Percentiles rank a stretch among this genome's conserved stretches.
phyloP scores from a whole-genome alignment of 2,888 invertebrate genomes.

The Drosophila basisetae region DNA sequence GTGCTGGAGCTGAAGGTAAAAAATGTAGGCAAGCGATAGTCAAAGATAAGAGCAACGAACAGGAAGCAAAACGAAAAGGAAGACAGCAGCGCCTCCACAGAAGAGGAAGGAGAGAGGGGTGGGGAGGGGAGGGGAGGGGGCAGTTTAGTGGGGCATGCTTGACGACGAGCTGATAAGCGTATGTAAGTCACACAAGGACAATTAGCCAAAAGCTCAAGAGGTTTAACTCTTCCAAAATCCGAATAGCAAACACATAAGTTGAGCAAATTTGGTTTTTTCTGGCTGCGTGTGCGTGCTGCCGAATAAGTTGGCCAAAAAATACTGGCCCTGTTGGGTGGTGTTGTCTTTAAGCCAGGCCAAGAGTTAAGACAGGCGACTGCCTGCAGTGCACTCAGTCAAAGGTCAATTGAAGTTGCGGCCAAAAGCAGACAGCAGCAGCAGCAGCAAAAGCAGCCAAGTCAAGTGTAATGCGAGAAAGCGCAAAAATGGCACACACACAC shows the following conservation, averaged over 20 bases:
- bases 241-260: slow-evolving; percentile 36
- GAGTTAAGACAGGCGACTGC: slow-evolving; percentile 1
- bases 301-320: slow-evolving; percentile 43
- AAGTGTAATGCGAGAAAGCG: slow-evolving; percentile 75
- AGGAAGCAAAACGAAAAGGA: slow-evolving; percentile 38
- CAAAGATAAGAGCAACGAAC: slow-evolving; percentile 50
- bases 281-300: slow-evolving; percentile 37
- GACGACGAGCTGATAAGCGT: slow-evolving; percentile 57
- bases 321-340: slow-evolving; percentile 9
- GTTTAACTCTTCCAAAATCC: slow-evolving; percentile 63
- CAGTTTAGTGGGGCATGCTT: not conserved
- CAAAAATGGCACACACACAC: slow-evolving; percentile 61
- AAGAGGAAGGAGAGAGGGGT: too few species aligned
- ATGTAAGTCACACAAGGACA: slow-evolving; percentile 82
- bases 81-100: slow-evolving; percentile 25
- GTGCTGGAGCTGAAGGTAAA: slow-evolving; percentile 4
- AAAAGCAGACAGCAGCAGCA: slow-evolving; percentile 41
- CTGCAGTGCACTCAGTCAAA: slow-evolving; percentile 68
- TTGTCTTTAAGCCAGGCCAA: slow-evolving; percentile 25
- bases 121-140: too few species aligned
- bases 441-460: slow-evolving; percentile 55
- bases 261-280: slow-evolving; percentile 18
- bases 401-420: slow-evolving; percentile 77
- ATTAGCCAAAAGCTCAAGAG: slow-evolving; percentile 80
- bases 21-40: slow-evolving; percentile 61